A percentile compares a stretch with the other conserved stretches of the same genome.
phyloP scores from a whole-genome alignment of 1,140 invertebrate genomes.

The Patella vulgata region DNA sequence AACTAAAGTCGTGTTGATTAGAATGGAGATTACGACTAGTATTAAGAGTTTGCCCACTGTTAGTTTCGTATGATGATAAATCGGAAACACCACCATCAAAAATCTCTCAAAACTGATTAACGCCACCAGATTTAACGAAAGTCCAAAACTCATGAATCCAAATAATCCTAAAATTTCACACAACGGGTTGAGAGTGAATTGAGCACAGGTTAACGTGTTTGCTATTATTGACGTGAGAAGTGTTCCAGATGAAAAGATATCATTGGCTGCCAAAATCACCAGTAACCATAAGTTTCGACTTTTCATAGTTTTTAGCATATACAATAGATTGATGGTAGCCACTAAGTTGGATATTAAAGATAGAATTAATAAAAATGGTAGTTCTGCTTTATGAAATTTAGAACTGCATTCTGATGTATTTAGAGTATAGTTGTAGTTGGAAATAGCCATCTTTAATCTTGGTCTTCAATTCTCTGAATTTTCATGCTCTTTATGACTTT shows the following conservation, averaged over 20 bases:
- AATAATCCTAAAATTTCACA: slow-evolving; percentile 9
- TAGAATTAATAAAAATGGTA: background rate
- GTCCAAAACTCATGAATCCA: slow-evolving; percentile 8
- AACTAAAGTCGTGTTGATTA: background rate
- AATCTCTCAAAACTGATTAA: slow-evolving; percentile 6
- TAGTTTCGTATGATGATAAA: slow-evolving; percentile 6
- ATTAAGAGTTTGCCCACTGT: background rate
- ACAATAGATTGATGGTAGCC: background rate
- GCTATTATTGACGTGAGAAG: slow-evolving; percentile 47
- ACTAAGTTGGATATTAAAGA: background rate
- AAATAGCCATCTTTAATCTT: no score
- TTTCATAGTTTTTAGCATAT: background rate
- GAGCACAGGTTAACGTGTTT: slow-evolving; percentile 7
- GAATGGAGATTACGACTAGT: background rate
- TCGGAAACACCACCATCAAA: slow-evolving; percentile 5
- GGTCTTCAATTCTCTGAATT: no score
- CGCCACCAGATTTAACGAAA: background rate
- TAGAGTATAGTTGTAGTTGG: no score
- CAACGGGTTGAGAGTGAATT: background rate
- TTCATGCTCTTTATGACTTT: no score
- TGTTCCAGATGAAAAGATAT: slow-evolving; percentile 1
- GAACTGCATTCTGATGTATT: background rate
- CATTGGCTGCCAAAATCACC: slow-evolving; percentile 3
- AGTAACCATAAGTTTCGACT: slow-evolving; percentile 1
- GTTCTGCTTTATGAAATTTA: slow-evolving; percentile 1